phyloP scores from a whole-genome alignment of 2,797 vertebrate genomes.

The Xerus rutilus region DNA sequence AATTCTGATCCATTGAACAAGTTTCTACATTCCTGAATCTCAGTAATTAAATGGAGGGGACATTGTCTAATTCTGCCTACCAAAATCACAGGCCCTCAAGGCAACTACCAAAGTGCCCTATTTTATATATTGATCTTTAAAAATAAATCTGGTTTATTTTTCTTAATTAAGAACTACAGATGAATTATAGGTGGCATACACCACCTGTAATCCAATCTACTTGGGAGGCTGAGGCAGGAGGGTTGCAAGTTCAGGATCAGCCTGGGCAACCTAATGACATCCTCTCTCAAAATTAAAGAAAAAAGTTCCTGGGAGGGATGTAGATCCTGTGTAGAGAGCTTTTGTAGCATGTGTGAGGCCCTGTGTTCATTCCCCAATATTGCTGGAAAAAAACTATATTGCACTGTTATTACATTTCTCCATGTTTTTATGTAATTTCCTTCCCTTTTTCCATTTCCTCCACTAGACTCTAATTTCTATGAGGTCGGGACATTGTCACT shows the following conservation, averaged over 20 bases:
- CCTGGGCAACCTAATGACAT: too few species aligned
- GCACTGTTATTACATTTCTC: conserved; percentile 35
- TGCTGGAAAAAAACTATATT: not conserved
- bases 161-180: conserved; percentile 1
- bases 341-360: too few species aligned
- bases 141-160: not conserved
- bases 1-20: not conserved
- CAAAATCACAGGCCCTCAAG: not conserved
- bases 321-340: too few species aligned
- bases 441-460: not conserved
- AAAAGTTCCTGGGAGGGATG: too few species aligned
- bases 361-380: too few species aligned
- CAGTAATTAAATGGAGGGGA: not conserved
- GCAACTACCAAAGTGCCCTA: not conserved
- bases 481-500: conserved; percentile 28
- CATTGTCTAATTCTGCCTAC: not conserved
- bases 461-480: not conserved
- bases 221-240: too few species aligned
- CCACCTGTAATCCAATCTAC: too few species aligned
- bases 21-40: not conserved
- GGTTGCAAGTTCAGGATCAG: too few species aligned
- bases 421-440: conserved; percentile 18
- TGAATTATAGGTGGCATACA: too few species aligned
- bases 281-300: too few species aligned
- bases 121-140: not conserved